These are phyloP conservation scores for Drosophila putrida DNA, from an alignment of 2,888 invertebrate genomes.

Conservation along the genomic window DNA sequence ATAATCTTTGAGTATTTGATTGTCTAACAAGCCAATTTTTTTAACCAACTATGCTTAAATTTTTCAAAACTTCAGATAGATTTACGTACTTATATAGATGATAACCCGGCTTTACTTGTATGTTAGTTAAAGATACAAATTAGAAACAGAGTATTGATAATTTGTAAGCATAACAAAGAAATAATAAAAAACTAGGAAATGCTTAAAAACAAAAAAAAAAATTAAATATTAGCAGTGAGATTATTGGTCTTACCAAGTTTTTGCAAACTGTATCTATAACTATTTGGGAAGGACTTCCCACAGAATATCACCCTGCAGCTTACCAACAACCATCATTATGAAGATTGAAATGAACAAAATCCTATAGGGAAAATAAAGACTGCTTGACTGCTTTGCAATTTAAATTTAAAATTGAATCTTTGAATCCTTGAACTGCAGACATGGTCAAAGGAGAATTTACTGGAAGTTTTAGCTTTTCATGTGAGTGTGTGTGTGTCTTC, in stretches of 20 bases:
- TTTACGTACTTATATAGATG: no score
- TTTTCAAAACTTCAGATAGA: no score
- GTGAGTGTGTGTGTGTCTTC: background rate
- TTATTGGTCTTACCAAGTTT: background rate
- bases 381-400: conserved; percentile 10
- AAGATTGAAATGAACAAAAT: background rate
- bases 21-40: background rate
- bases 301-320: background rate
- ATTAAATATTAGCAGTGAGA: background rate
- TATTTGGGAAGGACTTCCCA: background rate
- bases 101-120: no score
- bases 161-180: no score
- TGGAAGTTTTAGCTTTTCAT: background rate
- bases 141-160: no score
- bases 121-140: no score
- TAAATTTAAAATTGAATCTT: conserved; percentile 16
- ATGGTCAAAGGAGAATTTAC: conserved; percentile 9
- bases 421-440: conserved; percentile 7
- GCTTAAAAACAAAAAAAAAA: background rate
- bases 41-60: background rate
- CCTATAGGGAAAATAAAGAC: background rate
- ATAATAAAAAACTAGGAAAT: background rate
- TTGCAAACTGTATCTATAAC: background rate
- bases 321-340: background rate
- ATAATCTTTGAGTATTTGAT: background rate